Conservation (phyloP, 2,888 invertebrate species). For the Stenotaenia linearis region DNA sequence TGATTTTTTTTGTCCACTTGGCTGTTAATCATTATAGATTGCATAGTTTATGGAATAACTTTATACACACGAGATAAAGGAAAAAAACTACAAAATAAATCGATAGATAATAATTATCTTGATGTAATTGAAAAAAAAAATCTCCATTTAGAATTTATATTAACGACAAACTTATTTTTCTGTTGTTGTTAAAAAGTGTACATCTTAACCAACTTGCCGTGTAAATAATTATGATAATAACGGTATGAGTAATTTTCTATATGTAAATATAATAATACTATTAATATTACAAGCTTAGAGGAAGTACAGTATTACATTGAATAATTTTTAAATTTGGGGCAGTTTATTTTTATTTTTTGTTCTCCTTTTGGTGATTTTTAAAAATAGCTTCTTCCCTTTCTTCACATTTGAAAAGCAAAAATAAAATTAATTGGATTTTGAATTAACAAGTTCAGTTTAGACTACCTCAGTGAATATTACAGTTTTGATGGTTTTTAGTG, state of each 20-base stretch:
- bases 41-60: slow-evolving; percentile 27
- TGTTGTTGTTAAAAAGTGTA: slow-evolving; percentile 11
- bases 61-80: slow-evolving; percentile 11
- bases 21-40: slow-evolving; percentile 23
- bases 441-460: neutral
- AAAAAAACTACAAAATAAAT: neutral
- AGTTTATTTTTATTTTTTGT: neutral
- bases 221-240: slow-evolving; percentile 23
- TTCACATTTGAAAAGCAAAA: neutral
- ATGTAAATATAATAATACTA: slow-evolving; percentile 6
- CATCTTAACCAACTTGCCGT: slow-evolving; percentile 13
- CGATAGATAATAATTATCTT: neutral
- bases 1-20: slow-evolving; percentile 3
- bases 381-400: neutral
- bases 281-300: neutral
- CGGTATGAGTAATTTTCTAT: slow-evolving; percentile 11
- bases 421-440: neutral
- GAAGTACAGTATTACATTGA: slow-evolving; percentile 14
- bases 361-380: neutral
- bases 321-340: neutral
- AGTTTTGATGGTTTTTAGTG: neutral
- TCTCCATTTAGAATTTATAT: slow-evolving; percentile 14
- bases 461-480: neutral
- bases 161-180: slow-evolving; percentile 22
- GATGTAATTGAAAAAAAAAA: neutral